phyloP scores from a whole-genome alignment of 2,113 vertebrate species.

The Mormyrus iriodes region DNA sequence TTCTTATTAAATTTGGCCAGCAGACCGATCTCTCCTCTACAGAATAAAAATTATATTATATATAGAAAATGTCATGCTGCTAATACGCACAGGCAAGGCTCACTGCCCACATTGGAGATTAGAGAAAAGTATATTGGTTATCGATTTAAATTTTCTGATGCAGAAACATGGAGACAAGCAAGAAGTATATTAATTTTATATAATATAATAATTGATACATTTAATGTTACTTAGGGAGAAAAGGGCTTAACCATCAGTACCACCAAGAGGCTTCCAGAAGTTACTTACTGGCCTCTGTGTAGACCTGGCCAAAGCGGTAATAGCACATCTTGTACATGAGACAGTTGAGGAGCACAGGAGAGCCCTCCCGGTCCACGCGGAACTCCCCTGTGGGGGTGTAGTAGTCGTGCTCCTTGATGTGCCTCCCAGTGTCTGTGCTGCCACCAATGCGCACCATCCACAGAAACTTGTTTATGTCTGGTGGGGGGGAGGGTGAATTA shows the following conservation, averaged over 20 bases:
- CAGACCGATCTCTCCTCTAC: background rate
- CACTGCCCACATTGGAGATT: too few relatives aligned
- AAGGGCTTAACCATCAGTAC: too few relatives aligned
- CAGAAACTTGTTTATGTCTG: slow-evolving; percentile 96
- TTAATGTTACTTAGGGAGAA: background rate
- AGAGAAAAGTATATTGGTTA: background rate
- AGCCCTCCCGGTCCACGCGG: slow-evolving; percentile 90
- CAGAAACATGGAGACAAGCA: background rate
- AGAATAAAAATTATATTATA: background rate
- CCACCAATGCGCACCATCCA: slow-evolving; percentile 99
- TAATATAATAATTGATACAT: too few relatives aligned
- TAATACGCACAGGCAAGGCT: too few relatives aligned
- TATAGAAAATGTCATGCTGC: background rate
- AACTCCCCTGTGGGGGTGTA: slow-evolving; percentile 96
- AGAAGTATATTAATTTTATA: too few relatives aligned
- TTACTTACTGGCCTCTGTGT: slow-evolving; percentile 96
- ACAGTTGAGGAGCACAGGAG: slow-evolving; percentile 93
- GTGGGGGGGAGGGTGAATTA: background rate
- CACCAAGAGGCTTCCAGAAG: background rate
- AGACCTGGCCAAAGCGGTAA: slow-evolving; percentile 97
- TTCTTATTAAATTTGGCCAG: background rate
- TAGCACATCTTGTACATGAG: slow-evolving; percentile 99
- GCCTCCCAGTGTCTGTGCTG: slow-evolving; percentile 91
- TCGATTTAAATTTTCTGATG: background rate
- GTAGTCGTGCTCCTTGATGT: slow-evolving; percentile 98